Conservation (phyloP, 2,888 invertebrate species). For the Philereme vetulata region DNA sequence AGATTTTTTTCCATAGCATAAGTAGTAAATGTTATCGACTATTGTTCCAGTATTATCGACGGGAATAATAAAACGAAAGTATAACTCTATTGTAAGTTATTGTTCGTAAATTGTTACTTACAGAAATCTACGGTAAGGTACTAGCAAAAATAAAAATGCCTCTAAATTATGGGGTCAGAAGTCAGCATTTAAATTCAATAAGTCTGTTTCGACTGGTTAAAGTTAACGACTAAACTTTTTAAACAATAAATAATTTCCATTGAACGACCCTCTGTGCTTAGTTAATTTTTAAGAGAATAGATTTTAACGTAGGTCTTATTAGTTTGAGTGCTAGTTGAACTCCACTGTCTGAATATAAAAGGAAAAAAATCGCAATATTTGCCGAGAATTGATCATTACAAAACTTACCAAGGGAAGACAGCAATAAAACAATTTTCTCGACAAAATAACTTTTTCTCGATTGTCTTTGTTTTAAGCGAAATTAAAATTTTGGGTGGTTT, state of each 20-base stretch:
- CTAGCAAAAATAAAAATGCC: conserved; percentile 25
- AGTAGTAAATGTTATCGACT: conserved; percentile 33
- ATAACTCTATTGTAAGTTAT: conserved; percentile 26
- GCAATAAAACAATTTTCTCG: conserved; percentile 27
- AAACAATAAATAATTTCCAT: too few relatives aligned
- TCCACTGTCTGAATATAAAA: too few relatives aligned
- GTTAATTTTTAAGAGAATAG: too few relatives aligned
- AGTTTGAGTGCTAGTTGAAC: too few relatives aligned
- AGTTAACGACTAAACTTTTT: background rate
- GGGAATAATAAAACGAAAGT: conserved; percentile 14
- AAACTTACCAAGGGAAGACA: conserved; percentile 16
- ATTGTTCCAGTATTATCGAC: conserved; percentile 34
- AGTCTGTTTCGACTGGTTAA: background rate
- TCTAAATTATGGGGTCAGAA: conserved; percentile 18
- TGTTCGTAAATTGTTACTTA: conserved; percentile 18
- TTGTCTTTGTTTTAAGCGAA: conserved; percentile 28
- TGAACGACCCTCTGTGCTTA: too few relatives aligned
- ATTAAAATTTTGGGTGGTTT: conserved; percentile 8
- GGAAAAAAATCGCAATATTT: background rate
- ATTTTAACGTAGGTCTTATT: too few relatives aligned
- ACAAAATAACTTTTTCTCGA: conserved; percentile 23
- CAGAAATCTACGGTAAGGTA: conserved; percentile 9
- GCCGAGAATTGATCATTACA: conserved; percentile 2
- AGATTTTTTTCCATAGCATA: conserved; percentile 16
- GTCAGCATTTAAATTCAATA: conserved; percentile 6